Evolutionary conservation across 2,113 vertebrate species (phyloP), one percentile per base, ranked within the genome.

Genomic region (Balaenoptera acutorostrata): DNA sequence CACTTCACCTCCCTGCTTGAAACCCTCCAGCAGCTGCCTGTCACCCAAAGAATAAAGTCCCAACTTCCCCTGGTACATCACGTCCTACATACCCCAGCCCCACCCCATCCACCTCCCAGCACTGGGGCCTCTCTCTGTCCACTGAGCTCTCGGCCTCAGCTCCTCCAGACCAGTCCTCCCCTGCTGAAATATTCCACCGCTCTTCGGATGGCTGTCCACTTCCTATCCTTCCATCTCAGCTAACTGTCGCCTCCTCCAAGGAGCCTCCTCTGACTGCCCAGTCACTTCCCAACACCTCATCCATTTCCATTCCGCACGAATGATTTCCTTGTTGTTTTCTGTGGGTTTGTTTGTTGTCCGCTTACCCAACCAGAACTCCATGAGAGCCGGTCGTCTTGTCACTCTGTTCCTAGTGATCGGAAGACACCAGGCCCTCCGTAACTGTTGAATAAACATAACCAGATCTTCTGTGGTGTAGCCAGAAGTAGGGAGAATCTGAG

Each of bases 181-280:
- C 52, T 75, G 81, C 71, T 88, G 52, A 78, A 91, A 90, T 18
- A 68, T 33, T 61, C 90, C 57, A 61, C 66, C 8, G 6, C 36
- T 82, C 46, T 93, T 81, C 18, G 5, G 63, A 72, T 46, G 29
- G n/a, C 29, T n/a, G 69, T 82, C 89, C 12, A 61, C 59, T n/a
- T 55, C 39, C 66, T 61, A 0, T 15, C 72, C 88, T 87, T 52
- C 15, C 20, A 6, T 66, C 39, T 84, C 44, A 39, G 66, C 41
- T 46, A 64, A 41, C 64, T 27, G 55, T 57, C 46, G 78, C 55
- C 31, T 86, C 52, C 55, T 55, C 49, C 9, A 36, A 84, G 86
- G n/a, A 87, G 46, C 59, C 75, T 82, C 74, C 64, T 66, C 81
- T 29, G 36, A 88, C 36, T 44, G 66, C 59, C 31, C 6, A 1